Evolutionary conservation across 2,797 vertebrate species (phyloP).

Genomic region (Austrolebias charrua): DNA sequence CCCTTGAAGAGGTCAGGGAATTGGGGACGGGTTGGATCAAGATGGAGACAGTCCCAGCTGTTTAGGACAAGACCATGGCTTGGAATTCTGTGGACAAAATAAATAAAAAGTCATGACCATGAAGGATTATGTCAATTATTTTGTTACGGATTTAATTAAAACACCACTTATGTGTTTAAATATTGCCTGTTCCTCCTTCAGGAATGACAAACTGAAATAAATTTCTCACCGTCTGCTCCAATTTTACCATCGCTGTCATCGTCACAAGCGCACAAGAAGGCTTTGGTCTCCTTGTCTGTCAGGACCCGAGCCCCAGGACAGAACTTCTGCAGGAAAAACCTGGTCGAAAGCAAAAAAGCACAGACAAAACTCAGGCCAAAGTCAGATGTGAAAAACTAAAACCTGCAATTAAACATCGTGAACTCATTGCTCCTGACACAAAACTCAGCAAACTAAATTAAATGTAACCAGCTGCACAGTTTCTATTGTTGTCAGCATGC

Average conservation of each 20-base stretch:
- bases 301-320: constrained; percentile 85
- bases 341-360: constrained; percentile 46
- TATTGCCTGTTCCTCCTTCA: not conserved
- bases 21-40: constrained; percentile 4
- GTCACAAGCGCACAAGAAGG: constrained; percentile 86
- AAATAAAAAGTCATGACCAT: too few species aligned
- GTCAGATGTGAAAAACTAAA: not conserved
- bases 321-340: constrained; percentile 96
- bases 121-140: too few species aligned
- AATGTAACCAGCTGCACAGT: too few species aligned
- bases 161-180: too few species aligned
- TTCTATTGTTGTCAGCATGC: too few species aligned
- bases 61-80: constrained; percentile 90
- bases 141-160: too few species aligned
- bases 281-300: constrained; percentile 88
- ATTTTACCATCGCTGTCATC: constrained; percentile 92
- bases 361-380: not conserved
- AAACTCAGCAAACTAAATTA: too few species aligned
- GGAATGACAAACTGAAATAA: not conserved
- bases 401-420: too few species aligned
- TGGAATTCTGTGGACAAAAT: constrained; percentile 87
- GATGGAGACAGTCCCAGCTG: constrained; percentile 30
- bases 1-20: constrained; percentile 40
- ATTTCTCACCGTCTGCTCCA: constrained; percentile 85
- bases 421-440: too few species aligned